Evolutionary conservation across 1,140 invertebrate genomes (phyloP), one percentile per base, ranked within the genome.

Genomic region (Drosophila arizonae): DNA sequence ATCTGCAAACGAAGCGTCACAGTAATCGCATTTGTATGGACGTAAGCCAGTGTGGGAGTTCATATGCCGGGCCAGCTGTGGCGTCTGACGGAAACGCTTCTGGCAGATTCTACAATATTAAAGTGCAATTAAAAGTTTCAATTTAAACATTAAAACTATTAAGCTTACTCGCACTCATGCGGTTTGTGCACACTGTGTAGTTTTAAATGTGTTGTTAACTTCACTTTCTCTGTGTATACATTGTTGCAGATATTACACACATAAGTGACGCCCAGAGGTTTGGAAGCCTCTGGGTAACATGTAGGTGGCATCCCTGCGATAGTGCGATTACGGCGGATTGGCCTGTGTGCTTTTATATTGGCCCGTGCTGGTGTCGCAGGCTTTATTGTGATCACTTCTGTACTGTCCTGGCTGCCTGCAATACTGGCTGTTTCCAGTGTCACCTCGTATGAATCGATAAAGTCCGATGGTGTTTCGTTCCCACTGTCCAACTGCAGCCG

Each of bases 1-100:
- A 90, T 94, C 94, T 0, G 94, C 94, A 89, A 96, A 96, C 28
- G 94, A 91, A 8, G 95, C 92, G 52, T 94, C 92, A 88, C 95
- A 96, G 24, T 95, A 92, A 60, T 94, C 73, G n/a, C 90, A 91
- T 57, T 91, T 89, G 24, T 88, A 91, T 6, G 90, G 90, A 0
- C 90, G 76, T 10, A 74, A 69, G 2, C 90, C 90, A 0, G 90
- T 91, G 52, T 91, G 90, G 0, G 90, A 81, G 63, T 91, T 91
- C 90, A 91, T 91, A 56, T 91, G 90, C 0, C 90, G 71, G 0
- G 81, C 66, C 28, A 91, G 52, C 52, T 91, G 84, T 0, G 90
- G 79, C 4, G 87, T 91, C 43, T 90, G 84, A 0, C 77, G 66
- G 13, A 91, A 91, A 5, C 79, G 75, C 43, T 91, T 91, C n/a